Conservation (phyloP, 2,113 vertebrate species). For the Macrotis lagotis region DNA sequence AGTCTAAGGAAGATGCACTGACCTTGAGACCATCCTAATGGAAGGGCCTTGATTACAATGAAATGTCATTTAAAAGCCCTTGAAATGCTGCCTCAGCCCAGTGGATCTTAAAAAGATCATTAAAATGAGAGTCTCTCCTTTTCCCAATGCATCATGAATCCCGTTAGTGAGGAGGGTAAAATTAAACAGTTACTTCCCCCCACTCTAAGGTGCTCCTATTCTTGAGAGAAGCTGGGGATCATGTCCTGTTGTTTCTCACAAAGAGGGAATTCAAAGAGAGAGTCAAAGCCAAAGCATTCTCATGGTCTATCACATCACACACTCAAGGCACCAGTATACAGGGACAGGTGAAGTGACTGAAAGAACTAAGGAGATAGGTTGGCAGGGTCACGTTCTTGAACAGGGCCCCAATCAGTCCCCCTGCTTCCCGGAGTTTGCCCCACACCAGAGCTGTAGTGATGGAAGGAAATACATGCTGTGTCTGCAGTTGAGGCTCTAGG, state of each 20-base stretch:
- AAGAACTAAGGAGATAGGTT: neutral
- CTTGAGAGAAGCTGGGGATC: too few relatives aligned
- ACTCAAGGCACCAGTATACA: neutral
- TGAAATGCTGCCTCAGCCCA: neutral
- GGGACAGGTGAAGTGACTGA: neutral
- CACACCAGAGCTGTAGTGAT: neutral
- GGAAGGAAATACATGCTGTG: too few relatives aligned
- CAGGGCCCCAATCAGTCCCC: neutral
- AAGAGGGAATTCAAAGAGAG: neutral
- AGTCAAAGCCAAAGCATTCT: neutral
- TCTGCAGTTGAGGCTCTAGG: neutral
- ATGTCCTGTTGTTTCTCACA: neutral
- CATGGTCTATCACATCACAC: neutral
- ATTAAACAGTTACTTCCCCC: constrained; percentile 21
- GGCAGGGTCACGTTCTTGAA: neutral
- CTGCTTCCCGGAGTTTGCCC: neutral
- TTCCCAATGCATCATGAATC: constrained; percentile 18
- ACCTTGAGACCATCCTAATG: constrained; percentile 34
- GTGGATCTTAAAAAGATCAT: neutral
- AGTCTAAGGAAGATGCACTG: constrained; percentile 37
- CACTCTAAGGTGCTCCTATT: constrained; percentile 10
- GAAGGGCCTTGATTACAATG: constrained; percentile 31
- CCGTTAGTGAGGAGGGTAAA: constrained; percentile 31
- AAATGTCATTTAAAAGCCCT: constrained; percentile 27
- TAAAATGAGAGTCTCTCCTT: constrained; percentile 29